These are phyloP conservation scores for Stratiolaelaps scimitus DNA, from an alignment of 1,140 invertebrate genomes.

Conservation along the genomic window DNA sequence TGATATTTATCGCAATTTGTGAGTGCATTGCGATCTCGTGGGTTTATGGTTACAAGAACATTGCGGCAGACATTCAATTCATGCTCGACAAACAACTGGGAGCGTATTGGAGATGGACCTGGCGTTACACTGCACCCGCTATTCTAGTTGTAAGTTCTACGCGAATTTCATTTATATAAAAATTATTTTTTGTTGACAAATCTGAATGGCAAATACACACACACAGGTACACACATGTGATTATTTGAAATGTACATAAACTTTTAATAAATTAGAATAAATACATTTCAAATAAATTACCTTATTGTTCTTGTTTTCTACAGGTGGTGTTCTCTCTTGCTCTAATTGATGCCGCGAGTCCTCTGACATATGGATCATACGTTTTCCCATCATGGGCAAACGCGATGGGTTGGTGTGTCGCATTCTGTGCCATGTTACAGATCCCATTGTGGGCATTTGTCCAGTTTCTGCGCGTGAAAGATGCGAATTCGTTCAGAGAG, in stretches of 20 bases:
- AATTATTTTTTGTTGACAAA: too few relatives aligned
- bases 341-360: conserved; percentile 34
- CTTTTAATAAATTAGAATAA: not conserved
- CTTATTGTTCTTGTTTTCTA: conserved; percentile 16
- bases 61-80: conserved; percentile 40
- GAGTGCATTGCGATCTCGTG: conserved; percentile 43
- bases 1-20: conserved; percentile 39
- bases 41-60: conserved; percentile 40
- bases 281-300: not conserved
- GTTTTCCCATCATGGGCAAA: conserved; percentile 41
- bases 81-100: conserved; percentile 40
- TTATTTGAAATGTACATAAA: not conserved
- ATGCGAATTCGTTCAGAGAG: conserved; percentile 17
- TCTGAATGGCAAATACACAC: too few relatives aligned
- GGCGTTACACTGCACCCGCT: conserved; percentile 39
- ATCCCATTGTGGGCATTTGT: conserved; percentile 36
- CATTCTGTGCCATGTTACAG: conserved; percentile 38
- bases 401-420: conserved; percentile 41
- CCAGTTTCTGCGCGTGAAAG: conserved; percentile 28
- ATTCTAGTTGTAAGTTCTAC: conserved; percentile 38
- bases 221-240: too few relatives aligned
- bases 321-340: conserved; percentile 37
- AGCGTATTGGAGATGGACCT: conserved; percentile 41
- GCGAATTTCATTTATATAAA: too few relatives aligned
- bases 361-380: conserved; percentile 36